phyloP scores from a whole-genome alignment of 2,113 vertebrate genomes.

The Talpa occidentalis region DNA sequence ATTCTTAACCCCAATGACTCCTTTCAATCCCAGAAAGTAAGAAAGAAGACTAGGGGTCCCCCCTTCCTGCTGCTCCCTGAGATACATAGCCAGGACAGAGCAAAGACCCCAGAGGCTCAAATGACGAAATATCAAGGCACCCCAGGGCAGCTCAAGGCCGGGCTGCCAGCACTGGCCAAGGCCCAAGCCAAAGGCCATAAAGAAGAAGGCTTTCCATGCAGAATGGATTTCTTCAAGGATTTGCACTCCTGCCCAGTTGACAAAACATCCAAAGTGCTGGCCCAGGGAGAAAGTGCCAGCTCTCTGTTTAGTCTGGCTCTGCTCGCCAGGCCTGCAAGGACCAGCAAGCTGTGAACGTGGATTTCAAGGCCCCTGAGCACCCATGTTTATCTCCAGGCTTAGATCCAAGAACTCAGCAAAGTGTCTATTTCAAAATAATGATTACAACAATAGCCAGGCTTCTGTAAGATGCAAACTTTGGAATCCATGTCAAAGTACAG shows the following conservation, averaged over 20 bases:
- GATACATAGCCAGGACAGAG: background rate
- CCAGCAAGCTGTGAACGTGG: background rate
- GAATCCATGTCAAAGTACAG: conserved; percentile 58
- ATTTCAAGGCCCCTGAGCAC: conserved; percentile 46
- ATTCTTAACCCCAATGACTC: background rate
- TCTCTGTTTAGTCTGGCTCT: conserved; percentile 65
- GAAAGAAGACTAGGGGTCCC: background rate
- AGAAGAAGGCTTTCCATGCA: background rate
- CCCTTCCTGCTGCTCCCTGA: background rate
- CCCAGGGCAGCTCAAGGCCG: background rate
- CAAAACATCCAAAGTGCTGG: conserved; percentile 10
- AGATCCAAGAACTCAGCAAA: conserved; percentile 43
- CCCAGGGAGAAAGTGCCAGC: background rate
- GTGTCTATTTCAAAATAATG: conserved; percentile 63
- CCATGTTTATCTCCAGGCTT: conserved; percentile 63
- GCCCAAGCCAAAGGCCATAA: background rate
- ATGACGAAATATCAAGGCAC: conserved; percentile 7
- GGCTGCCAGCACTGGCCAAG: background rate
- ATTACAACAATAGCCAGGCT: background rate
- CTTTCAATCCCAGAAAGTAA: background rate
- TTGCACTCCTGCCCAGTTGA: conserved; percentile 45
- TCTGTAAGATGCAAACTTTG: background rate
- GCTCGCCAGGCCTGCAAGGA: background rate
- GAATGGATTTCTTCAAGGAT: conserved; percentile 25
- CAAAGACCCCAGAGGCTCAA: background rate